phyloP scores from a whole-genome alignment of 2,797 vertebrate species.

The Petrocephalus sullivani region DNA sequence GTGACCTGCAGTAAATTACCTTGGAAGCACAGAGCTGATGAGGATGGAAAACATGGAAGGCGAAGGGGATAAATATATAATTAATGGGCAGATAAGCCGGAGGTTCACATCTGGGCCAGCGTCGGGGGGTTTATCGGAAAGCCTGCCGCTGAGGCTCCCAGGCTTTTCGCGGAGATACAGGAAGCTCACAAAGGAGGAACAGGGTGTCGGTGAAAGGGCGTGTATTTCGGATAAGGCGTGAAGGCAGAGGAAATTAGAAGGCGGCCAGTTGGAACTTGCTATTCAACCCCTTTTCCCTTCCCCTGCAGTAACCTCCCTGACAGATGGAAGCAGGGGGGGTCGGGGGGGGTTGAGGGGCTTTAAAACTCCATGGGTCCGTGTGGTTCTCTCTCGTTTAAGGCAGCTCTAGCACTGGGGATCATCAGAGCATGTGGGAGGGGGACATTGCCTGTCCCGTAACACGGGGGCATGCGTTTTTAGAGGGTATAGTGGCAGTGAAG shows the following conservation, averaged over 20 bases:
- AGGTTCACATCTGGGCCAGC: not conserved
- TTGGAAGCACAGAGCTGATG: not conserved
- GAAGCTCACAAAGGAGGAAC: constrained; percentile 38
- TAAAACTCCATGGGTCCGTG: constrained; percentile 60
- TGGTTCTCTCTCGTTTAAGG: constrained; percentile 39
- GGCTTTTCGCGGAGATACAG: constrained; percentile 26
- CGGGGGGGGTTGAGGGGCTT: constrained; percentile 48
- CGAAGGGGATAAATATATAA: constrained; percentile 17
- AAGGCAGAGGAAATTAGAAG: constrained; percentile 72
- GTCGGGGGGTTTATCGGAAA: not conserved
- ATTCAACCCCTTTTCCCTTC: constrained; percentile 50
- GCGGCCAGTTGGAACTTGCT: constrained; percentile 64
- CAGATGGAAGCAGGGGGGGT: constrained; percentile 62
- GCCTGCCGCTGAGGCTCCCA: not conserved
- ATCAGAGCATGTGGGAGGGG: constrained; percentile 45
- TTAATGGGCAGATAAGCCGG: constrained; percentile 28
- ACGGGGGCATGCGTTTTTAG: no score
- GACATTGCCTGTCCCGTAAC: constrained; percentile 45
- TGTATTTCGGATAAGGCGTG: constrained; percentile 66
- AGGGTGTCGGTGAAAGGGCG: constrained; percentile 61
- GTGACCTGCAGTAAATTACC: constrained; percentile 46
- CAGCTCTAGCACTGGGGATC: constrained; percentile 41
- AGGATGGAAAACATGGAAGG: constrained; percentile 32
- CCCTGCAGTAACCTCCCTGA: constrained; percentile 59
- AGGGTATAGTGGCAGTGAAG: no score